Evolutionary conservation across 1,140 invertebrate genomes (phyloP), one percentile per base, ranked within the genome.

Genomic region (Orchestia grillus): DNA sequence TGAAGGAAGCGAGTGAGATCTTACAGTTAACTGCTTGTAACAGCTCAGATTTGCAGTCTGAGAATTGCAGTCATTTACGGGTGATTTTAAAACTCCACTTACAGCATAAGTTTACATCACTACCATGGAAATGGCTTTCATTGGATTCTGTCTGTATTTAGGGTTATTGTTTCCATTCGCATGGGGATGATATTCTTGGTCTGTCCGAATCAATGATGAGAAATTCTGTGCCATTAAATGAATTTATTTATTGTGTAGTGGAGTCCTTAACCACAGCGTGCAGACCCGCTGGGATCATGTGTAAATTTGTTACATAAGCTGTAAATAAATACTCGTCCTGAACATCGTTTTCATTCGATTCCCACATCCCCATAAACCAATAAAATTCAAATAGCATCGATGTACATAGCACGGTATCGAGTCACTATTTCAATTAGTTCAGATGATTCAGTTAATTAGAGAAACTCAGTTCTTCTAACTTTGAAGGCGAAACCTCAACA

Each of bases 281-380:
- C 0, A 19, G 41, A 90, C 88, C n/a, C 23, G 3, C 28, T 77
- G 11, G 28, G 62, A 77, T 77, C 28, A 16, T 90, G 43, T 90
- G 88, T 90, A 90, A 42, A 90, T 90, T 90, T 90, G 88, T 90
- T 90, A 90, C 88, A 90, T 90, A 90, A 90, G 43, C 88, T 90
- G 88, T 90, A 90, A 41, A 90, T 90, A 90, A 41, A 90, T 90
- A 90, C 23, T 42, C 88, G 43, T 90, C n/a, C 88, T 44, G 4
- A 42, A 44, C 3, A 41, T 90, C 4, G n/a, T 90, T 41, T 90
- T 90, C 11, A 15, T 77, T 15, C 11, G 28, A 77, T 3, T 77
- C 62, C 62, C 36, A 3, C 28, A 53, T 53, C 6, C 6, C 47
- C 47, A 53, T 53, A 53, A 53, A n/a, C n/a, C n/a, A n/a, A n/a